Evolutionary conservation across 2,888 invertebrate genomes (phyloP).

Genomic region (Pegoplata infirma): DNA sequence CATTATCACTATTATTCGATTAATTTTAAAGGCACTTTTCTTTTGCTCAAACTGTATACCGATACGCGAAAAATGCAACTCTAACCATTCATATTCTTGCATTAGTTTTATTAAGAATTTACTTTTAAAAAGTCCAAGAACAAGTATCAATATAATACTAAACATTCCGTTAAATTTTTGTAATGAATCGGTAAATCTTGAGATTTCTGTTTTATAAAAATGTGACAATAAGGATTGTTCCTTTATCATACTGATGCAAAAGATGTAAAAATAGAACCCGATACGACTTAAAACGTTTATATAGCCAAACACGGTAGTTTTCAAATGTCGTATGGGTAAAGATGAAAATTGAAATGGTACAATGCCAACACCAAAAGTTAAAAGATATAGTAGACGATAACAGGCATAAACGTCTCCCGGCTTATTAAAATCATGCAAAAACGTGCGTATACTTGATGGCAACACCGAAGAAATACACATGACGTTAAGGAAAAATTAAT

Average conservation of each 20-base stretch:
- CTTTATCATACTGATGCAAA: slow-evolving; percentile 53
- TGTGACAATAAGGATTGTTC: slow-evolving; percentile 67
- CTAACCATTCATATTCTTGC: slow-evolving; percentile 63
- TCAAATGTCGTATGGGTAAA: slow-evolving; percentile 42
- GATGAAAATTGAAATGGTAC: slow-evolving; percentile 67
- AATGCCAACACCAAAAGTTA: slow-evolving; percentile 68
- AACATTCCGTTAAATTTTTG: slow-evolving; percentile 71
- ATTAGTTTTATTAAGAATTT: slow-evolving; percentile 63
- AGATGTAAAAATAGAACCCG: slow-evolving; percentile 60
- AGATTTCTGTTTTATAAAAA: slow-evolving; percentile 67
- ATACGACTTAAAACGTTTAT: slow-evolving; percentile 65
- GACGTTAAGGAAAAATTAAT: slow-evolving; percentile 21
- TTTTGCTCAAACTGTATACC: slow-evolving; percentile 68
- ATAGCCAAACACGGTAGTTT: slow-evolving; percentile 64
- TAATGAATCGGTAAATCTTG: slow-evolving; percentile 68
- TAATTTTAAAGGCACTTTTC: slow-evolving; percentile 60
- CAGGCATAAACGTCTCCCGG: slow-evolving; percentile 71
- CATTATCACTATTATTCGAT: slow-evolving; percentile 52
- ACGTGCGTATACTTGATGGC: slow-evolving; percentile 34
- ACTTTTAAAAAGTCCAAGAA: slow-evolving; percentile 61
- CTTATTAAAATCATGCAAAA: slow-evolving; percentile 52
- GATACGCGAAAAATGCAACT: slow-evolving; percentile 65
- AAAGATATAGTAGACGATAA: slow-evolving; percentile 65
- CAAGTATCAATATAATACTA: slow-evolving; percentile 65
- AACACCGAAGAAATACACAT: slow-evolving; percentile 59